Evolutionary conservation across 2,888 invertebrate species (phyloP).

Genomic region (Pristionchus exspectatus): DNA sequence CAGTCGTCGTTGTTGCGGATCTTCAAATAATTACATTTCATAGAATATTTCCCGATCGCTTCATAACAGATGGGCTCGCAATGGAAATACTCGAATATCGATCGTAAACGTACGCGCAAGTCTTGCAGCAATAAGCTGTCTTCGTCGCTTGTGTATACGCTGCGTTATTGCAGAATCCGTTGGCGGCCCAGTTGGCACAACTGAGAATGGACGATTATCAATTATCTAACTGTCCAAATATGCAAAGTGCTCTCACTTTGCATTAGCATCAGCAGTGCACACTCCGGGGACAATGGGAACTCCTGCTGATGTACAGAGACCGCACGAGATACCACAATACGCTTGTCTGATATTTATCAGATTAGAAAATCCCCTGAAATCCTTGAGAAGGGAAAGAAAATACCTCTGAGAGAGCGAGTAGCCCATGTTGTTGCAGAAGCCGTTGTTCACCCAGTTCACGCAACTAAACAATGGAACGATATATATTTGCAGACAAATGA

Average conservation of each 20-base stretch:
- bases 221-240: background rate
- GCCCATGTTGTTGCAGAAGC: no score
- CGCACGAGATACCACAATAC: background rate
- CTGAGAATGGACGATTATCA: background rate
- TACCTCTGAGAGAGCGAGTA: no score
- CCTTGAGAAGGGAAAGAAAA: no score
- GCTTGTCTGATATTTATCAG: background rate
- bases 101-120: background rate
- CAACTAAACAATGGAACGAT: background rate
- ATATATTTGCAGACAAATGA: background rate
- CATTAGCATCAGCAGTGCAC: background rate
- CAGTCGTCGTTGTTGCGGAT: background rate
- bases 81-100: background rate
- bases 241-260: background rate
- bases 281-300: background rate
- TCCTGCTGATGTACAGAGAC: background rate
- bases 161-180: constrained; percentile 34
- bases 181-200: constrained; percentile 11
- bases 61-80: background rate
- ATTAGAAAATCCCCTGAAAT: no score
- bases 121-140: constrained; percentile 30
- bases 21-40: background rate
- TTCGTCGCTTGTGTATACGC: constrained; percentile 5
- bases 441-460: background rate
- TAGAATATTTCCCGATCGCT: background rate